Percentiles rank a stretch among this genome's conserved stretches.
Evolutionary conservation across 2,888 invertebrate genomes (phyloP).

Genomic region (Netelia virgata): DNA sequence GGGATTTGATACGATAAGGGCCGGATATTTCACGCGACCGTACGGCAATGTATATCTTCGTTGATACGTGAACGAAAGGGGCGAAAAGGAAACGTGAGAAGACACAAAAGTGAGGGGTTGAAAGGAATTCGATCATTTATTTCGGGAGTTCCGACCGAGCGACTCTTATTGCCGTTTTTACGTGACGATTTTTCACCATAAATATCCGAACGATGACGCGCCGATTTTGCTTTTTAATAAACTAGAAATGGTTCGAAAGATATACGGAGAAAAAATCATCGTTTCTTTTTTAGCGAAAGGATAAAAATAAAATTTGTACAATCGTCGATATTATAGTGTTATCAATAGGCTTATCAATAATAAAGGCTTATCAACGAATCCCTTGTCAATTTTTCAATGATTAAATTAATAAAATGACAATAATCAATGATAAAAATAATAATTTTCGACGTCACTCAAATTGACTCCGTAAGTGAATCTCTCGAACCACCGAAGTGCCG

Average conservation of each 20-base stretch:
- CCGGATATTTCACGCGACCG: background rate
- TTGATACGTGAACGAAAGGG: background rate
- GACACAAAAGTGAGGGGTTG: background rate
- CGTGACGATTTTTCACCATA: background rate
- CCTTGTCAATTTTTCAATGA: too few relatives aligned
- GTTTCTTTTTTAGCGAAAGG: too few relatives aligned
- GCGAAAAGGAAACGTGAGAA: background rate
- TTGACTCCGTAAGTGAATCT: too few relatives aligned
- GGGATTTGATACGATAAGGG: background rate
- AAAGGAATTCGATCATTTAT: background rate
- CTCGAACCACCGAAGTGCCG: too few relatives aligned
- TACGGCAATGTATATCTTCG: background rate
- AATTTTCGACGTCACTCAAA: too few relatives aligned
- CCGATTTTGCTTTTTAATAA: background rate
- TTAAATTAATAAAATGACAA: too few relatives aligned
- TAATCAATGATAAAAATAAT: too few relatives aligned
- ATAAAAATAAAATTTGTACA: too few relatives aligned
- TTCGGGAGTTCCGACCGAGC: background rate
- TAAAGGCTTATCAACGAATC: too few relatives aligned
- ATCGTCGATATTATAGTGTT: too few relatives aligned
- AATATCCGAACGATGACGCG: background rate
- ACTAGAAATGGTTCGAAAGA: background rate
- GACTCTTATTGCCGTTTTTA: background rate
- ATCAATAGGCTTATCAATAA: too few relatives aligned
- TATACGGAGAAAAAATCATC: too few relatives aligned